Evolutionary conservation across 1,140 invertebrate genomes (phyloP), one percentile per base, ranked within the genome.

Genomic region (Papilio polyxenes): DNA sequence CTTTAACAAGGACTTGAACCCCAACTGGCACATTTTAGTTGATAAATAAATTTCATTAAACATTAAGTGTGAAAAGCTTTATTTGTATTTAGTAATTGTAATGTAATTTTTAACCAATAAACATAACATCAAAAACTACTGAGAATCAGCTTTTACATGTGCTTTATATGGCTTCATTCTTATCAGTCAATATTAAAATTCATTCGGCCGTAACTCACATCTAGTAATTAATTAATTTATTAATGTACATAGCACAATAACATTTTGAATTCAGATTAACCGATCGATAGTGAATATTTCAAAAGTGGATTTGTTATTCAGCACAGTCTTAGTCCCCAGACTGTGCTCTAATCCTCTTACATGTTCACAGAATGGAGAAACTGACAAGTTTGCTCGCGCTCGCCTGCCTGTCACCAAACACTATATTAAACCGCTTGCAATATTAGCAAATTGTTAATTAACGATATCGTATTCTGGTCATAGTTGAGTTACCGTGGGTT

Each of bases 221-320:
- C 6, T 23, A 10, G 17, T 23, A 72, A 72, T 37, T 15, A 72
- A 72, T 15, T 72, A 6, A 72, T 72, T 37, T 13, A 23, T 69
- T 23, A 31, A 31, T 56, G 53, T 17, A 37, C 13, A 72, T 31
- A 4, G 13, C 13, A 37, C 65, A 72, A 72, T 72, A 72, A 37
- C 65, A 72, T 72, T 72, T 37, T 40, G 65, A 72, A 72, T 72
- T 37, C 65, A 31, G 31, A 72, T 37, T 72, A 72, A 72, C 13
- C 13, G 31, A 37, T 72, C 65, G 31, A 72, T 72, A 72, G 37
- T 72, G 65, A 72, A 72, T 72, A 65, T 72, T 37, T 37, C 65
- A 40, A 44, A 72, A 72, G 65, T 72, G 65, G 65, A 72, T 72
- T 72, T 72, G 65, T 72, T 72, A 72, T 72, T 72, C 65, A 72